Percentiles rank a stretch among this genome's conserved stretches.
Evolutionary conservation across 2,113 vertebrate species (phyloP).

Genomic region (Numenius arquata): DNA sequence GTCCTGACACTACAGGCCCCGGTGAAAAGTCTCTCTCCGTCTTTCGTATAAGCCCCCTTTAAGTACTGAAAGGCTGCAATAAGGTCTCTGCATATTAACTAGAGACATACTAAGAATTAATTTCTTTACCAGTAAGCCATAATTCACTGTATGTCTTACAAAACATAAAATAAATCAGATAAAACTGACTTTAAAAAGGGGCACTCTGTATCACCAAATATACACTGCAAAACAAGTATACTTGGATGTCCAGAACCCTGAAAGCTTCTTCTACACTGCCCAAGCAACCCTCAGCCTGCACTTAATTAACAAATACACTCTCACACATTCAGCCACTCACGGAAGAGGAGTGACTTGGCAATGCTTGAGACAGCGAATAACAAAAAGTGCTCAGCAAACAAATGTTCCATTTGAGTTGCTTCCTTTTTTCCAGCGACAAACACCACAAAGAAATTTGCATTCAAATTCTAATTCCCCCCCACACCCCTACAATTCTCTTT

Average conservation of each 20-base stretch:
- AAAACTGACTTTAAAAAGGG: neutral
- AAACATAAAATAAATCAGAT: neutral
- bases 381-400: constrained; percentile 10
- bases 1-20: neutral
- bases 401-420: neutral
- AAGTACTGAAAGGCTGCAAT: neutral
- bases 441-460: neutral
- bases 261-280: neutral
- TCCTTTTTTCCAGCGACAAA: neutral
- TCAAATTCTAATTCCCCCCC: neutral
- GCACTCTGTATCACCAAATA: neutral
- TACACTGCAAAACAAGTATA: neutral
- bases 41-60: neutral
- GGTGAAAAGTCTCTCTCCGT: neutral
- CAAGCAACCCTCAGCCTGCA: neutral
- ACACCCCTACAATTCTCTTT: neutral
- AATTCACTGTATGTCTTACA: neutral
- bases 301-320: neutral
- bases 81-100: neutral
- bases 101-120: neutral
- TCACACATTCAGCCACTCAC: neutral
- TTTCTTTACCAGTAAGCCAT: neutral
- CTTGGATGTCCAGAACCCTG: neutral
- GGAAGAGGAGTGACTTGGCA: neutral
- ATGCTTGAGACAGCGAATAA: neutral